Evolutionary conservation across 2,888 invertebrate genomes (phyloP).

Genomic region (Harpalus rubripes): DNA sequence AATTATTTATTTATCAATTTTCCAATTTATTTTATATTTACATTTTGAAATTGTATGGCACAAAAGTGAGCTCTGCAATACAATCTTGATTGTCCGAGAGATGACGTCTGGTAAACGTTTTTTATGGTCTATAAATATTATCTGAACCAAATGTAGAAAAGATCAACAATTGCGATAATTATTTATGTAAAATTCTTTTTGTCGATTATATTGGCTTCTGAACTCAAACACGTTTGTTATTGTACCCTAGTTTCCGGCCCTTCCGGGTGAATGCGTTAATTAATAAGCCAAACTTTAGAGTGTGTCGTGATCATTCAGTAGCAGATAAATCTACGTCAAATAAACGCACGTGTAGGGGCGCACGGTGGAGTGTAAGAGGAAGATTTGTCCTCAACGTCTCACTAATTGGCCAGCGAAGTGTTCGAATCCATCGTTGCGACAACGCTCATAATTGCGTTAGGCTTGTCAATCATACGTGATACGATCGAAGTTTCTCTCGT

Average conservation of each 20-base stretch:
- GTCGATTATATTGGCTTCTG: too few relatives aligned
- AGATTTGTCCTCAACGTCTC: constrained; percentile 28
- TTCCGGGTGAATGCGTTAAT: constrained; percentile 1
- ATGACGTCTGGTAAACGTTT: too few relatives aligned
- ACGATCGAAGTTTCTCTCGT: background rate
- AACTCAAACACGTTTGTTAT: background rate
- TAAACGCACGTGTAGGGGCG: background rate
- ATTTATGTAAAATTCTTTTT: too few relatives aligned
- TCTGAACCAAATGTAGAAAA: too few relatives aligned
- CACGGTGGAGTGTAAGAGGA: background rate
- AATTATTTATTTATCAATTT: too few relatives aligned
- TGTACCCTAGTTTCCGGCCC: background rate
- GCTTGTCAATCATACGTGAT: constrained; percentile 50
- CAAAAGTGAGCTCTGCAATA: too few relatives aligned
- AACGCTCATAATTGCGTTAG: constrained; percentile 53
- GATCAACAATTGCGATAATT: too few relatives aligned
- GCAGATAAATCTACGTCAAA: constrained; percentile 40
- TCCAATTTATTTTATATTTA: too few relatives aligned
- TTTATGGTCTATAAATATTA: too few relatives aligned
- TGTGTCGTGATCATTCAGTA: constrained; percentile 34
- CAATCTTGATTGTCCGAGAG: too few relatives aligned
- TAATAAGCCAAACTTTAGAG: background rate
- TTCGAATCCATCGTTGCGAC: constrained; percentile 49
- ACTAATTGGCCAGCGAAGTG: constrained; percentile 46
- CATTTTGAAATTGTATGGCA: too few relatives aligned